These are phyloP conservation scores for Bemisia tabaci DNA, from an alignment of 1,140 invertebrate species.

Conservation along the genomic window DNA sequence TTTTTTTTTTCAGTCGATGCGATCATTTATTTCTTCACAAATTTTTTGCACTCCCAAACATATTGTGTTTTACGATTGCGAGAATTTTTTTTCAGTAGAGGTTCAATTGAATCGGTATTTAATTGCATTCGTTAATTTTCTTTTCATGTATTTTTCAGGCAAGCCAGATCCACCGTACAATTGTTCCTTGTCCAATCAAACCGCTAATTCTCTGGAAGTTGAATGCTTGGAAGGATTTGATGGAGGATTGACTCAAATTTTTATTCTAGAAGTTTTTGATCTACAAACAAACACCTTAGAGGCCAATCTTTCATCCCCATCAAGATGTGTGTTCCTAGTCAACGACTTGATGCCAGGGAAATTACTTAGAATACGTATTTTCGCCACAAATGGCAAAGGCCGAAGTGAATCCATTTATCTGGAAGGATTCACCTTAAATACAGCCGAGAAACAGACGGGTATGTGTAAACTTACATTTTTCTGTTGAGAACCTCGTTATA, in stretches of 20 bases:
- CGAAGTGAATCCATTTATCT: conserved; percentile 49
- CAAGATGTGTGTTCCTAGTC: conserved; percentile 52
- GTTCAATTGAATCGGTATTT: too few species aligned
- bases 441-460: conserved; percentile 68
- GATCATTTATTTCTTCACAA: too few species aligned
- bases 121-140: neutral
- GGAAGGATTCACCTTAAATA: conserved; percentile 52
- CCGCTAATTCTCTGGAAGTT: conserved; percentile 59
- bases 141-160: conserved; percentile 24
- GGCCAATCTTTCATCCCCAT: conserved; percentile 30
- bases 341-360: conserved; percentile 51
- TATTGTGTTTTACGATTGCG: too few species aligned
- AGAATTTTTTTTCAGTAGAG: too few species aligned
- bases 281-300: conserved; percentile 28
- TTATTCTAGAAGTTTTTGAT: conserved; percentile 58
- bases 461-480: conserved; percentile 15
- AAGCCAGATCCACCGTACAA: conserved; percentile 67
- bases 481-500: neutral
- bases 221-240: conserved; percentile 68
- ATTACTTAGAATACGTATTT: conserved; percentile 52
- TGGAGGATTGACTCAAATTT: conserved; percentile 55
- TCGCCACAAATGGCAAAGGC: conserved; percentile 73
- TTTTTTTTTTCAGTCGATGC: too few species aligned
- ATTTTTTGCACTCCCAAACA: too few species aligned
- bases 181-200: conserved; percentile 64